Evolutionary conservation across 2,888 invertebrate species (phyloP).

Genomic region (Pseudococcus jackbeardsleyi): DNA sequence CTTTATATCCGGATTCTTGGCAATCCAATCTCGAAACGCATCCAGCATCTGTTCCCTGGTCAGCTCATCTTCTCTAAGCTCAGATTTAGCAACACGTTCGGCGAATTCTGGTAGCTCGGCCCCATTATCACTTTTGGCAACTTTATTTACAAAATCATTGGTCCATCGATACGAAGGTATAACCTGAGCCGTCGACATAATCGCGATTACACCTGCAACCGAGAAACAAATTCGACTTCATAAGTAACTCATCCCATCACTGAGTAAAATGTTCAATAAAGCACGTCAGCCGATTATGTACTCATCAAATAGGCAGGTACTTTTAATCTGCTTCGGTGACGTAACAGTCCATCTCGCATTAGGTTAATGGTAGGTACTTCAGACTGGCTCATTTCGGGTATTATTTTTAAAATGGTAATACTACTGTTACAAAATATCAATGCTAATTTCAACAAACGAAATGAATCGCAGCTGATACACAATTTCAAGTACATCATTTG

Average conservation of each 20-base stretch:
- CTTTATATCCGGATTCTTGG: conserved; percentile 78
- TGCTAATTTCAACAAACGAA: conserved; percentile 6
- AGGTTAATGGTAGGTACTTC: not conserved
- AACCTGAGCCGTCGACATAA: conserved; percentile 8
- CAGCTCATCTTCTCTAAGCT: conserved; percentile 79
- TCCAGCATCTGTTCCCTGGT: conserved; percentile 76
- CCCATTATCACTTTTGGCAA: not conserved
- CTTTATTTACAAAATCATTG: not conserved
- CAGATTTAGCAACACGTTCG: conserved; percentile 74
- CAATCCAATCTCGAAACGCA: conserved; percentile 80
- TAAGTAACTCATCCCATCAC: not conserved
- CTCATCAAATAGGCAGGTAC: not conserved
- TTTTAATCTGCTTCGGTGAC: not conserved
- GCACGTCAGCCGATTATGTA: not conserved
- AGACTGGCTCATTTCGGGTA: not conserved
- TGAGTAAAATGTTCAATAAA: not conserved
- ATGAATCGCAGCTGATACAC: not conserved
- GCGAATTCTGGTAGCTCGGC: conserved; percentile 65
- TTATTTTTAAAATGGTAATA: conserved; percentile 25
- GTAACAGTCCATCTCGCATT: not conserved
- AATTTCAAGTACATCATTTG: conserved; percentile 1
- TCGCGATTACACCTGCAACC: not conserved
- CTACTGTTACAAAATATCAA: not conserved
- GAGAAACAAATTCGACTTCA: not conserved
- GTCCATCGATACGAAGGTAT: conserved; percentile 27